Evolutionary conservation across 2,888 invertebrate species (phyloP), one percentile per base, ranked within the genome.

Genomic region (Adela reaumurella): DNA sequence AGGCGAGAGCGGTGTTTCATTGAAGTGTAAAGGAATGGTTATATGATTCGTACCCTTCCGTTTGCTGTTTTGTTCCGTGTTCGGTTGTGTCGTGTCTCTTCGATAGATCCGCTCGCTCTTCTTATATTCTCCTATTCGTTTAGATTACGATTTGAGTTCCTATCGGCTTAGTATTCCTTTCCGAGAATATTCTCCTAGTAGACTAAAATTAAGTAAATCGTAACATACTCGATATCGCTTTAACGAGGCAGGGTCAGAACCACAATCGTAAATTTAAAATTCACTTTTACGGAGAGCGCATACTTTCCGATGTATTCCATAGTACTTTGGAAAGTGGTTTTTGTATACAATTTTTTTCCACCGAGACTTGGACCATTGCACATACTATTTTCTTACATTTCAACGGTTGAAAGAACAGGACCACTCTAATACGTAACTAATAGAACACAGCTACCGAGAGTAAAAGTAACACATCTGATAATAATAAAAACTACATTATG

Each of bases 201-300:
- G 35, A 35, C 8, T 35, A 35, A 35, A 35, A 14, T 35, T 35
- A 35, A 14, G 35, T 35, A 63, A 61, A 64, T 67, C 46, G 45
- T 63, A 65, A 61, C 63, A 66, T 70, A 70, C 65, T 62, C 67
- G 35, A 61, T 70, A 74, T 73, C 65, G 74, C 76, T 76, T 76
- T 67, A 74, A 74, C 72, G 71, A 76, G 68, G 76, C 77, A 78
- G 77, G 77, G 77, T 77, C 72, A 67, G 64, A 68, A 73, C 67
- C 70, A 72, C 68, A 70, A 71, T 70, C 71, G 67, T 65, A 65
- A 67, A 64, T 63, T 59, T 57, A 58, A 55, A 61, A 60, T 63
- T 60, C 60, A 61, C 64, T 66, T 64, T 61, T 58, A 61, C 60
- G 58, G 57, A 52, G 60, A 59, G 29, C 17, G 46, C 29, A 46